Percentiles rank a stretch among this genome's conserved stretches.
Evolutionary conservation across 2,888 invertebrate genomes (phyloP).

Genomic region (Eilema griseolum): DNA sequence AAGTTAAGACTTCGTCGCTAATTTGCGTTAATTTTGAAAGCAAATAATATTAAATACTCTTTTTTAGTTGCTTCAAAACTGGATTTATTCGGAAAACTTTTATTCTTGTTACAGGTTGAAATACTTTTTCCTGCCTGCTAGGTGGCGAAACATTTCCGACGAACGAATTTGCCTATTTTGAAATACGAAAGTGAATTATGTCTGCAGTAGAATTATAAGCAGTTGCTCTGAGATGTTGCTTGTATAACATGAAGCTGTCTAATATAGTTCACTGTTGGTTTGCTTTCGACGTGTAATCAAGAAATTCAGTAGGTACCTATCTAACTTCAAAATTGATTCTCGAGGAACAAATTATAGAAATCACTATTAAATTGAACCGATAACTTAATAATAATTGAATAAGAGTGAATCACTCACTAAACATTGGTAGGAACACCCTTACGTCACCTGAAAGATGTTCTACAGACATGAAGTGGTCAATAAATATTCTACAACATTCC

Average conservation of each 20-base stretch:
- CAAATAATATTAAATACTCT: too few relatives aligned
- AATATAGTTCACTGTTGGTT: background rate
- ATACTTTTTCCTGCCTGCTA: background rate
- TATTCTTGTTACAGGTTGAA: background rate
- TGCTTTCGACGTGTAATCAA: background rate
- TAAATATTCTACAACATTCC: too few relatives aligned
- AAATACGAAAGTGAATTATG: conserved; percentile 21
- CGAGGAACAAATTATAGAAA: background rate
- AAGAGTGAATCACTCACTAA: background rate
- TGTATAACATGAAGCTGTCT: background rate
- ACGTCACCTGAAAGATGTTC: background rate
- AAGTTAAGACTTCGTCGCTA: too few relatives aligned
- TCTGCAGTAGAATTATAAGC: conserved; percentile 20
- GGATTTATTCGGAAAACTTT: background rate
- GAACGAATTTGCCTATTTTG: conserved; percentile 16
- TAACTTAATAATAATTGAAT: background rate
- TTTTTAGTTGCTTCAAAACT: background rate
- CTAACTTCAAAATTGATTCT: background rate
- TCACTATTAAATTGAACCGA: background rate
- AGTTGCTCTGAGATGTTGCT: background rate
- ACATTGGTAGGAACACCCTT: background rate
- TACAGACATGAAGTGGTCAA: too few relatives aligned
- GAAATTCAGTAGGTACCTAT: background rate
- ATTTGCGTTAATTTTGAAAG: too few relatives aligned
- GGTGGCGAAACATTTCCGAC: conserved; percentile 16